A percentile compares a stretch with the other conserved stretches of the same genome.
Evolutionary conservation across 2,113 vertebrate species (phyloP).

Genomic region (Tetraodon nigroviridis): DNA sequence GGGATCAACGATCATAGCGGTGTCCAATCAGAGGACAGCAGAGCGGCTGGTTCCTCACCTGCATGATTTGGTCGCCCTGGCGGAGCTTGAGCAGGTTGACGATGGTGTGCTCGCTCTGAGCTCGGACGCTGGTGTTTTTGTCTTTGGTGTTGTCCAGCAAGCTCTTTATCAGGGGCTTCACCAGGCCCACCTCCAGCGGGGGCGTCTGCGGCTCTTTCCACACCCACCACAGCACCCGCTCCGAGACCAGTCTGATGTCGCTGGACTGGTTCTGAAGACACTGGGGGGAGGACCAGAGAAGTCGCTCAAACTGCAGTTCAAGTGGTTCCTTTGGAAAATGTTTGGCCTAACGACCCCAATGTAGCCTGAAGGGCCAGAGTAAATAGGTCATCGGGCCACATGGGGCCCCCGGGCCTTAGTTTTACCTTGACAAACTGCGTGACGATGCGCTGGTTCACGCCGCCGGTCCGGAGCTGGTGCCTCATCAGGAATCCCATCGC

Average conservation of each 20-base stretch:
- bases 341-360: background rate
- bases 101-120: conserved; percentile 93
- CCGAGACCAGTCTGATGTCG: conserved; percentile 90
- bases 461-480: conserved; percentile 78
- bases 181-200: conserved; percentile 77
- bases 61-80: conserved; percentile 82
- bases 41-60: conserved; percentile 71
- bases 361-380: background rate
- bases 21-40: background rate
- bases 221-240: conserved; percentile 96
- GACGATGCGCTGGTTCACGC: conserved; percentile 80
- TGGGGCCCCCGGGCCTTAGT: too few species aligned
- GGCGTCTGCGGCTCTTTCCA: conserved; percentile 80
- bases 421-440: conserved; percentile 79
- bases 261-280: conserved; percentile 97
- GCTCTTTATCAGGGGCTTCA: conserved; percentile 92
- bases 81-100: conserved; percentile 89
- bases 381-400: too few species aligned
- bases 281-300: conserved; percentile 55
- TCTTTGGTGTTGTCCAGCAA: conserved; percentile 98
- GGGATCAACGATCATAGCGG: background rate
- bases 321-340: too few species aligned
- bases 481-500: conserved; percentile 93
- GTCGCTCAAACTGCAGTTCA: background rate
- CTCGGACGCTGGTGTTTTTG: conserved; percentile 93